phyloP scores from a whole-genome alignment of 2,888 invertebrate species.

The Drosophila paucipuncta region DNA sequence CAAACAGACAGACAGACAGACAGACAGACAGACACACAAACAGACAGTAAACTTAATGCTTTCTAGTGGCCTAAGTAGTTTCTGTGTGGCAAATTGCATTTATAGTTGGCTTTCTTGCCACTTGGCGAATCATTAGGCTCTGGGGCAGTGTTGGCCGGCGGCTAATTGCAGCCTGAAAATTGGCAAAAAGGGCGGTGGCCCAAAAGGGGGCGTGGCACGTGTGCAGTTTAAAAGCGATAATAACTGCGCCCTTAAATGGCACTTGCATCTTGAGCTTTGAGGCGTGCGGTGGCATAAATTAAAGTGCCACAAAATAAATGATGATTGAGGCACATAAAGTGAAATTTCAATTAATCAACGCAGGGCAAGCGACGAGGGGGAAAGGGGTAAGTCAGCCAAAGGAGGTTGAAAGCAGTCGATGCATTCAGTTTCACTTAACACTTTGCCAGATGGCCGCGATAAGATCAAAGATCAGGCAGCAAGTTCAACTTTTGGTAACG shows the following conservation, averaged over 20 bases:
- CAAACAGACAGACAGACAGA: neutral
- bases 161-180: constrained; percentile 55
- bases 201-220: constrained; percentile 49
- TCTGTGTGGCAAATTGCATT: constrained; percentile 62
- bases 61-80: constrained; percentile 22
- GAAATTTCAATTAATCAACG: constrained; percentile 70
- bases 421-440: constrained; percentile 56
- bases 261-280: constrained; percentile 62
- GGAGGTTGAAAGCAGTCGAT: neutral
- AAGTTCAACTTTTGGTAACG: constrained; percentile 60
- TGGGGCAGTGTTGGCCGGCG: constrained; percentile 28
- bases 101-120: constrained; percentile 53
- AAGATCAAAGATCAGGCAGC: constrained; percentile 74
- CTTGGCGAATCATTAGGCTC: constrained; percentile 36
- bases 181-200: constrained; percentile 14
- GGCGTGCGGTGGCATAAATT: constrained; percentile 57
- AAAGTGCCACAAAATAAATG: constrained; percentile 56
- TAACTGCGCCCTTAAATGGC: constrained; percentile 70
- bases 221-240: constrained; percentile 59
- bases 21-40: neutral
- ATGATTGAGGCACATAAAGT: constrained; percentile 47
- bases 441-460: constrained; percentile 61
- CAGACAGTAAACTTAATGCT: constrained; percentile 40
- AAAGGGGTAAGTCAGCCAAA: neutral
- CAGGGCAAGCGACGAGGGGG: neutral